Conservation (phyloP, 2,888 invertebrate genomes). For the Sminthurides aquaticus region DNA sequence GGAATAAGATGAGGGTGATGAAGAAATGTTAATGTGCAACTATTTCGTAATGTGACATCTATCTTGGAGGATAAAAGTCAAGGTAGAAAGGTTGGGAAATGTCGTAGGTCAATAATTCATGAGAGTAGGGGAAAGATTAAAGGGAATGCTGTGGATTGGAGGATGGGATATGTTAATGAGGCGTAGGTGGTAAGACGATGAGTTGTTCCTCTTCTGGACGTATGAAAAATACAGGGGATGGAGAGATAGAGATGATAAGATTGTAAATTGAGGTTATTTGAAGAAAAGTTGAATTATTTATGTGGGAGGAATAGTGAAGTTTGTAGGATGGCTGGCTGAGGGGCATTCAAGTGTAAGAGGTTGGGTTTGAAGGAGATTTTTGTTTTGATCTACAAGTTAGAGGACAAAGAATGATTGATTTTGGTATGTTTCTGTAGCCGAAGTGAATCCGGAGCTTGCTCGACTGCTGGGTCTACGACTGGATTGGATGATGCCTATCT, state of each 20-base stretch:
- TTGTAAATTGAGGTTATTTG: too few relatives aligned
- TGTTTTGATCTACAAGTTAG: background rate
- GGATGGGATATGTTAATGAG: background rate
- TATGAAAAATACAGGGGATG: background rate
- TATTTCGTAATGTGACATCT: too few relatives aligned
- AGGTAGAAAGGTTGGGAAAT: too few relatives aligned
- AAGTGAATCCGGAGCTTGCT: slow-evolving; percentile 37
- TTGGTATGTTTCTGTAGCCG: slow-evolving; percentile 26
- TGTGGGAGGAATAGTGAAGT: too few relatives aligned
- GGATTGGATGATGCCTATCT: slow-evolving; percentile 40
- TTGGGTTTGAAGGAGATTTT: too few relatives aligned
- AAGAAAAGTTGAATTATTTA: too few relatives aligned
- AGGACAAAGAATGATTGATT: background rate
- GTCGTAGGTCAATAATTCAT: slow-evolving; percentile 9
- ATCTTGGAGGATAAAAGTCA: too few relatives aligned
- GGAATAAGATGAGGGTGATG: too few relatives aligned
- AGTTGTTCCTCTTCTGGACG: background rate
- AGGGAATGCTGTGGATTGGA: background rate
- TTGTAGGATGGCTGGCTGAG: too few relatives aligned
- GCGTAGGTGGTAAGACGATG: background rate
- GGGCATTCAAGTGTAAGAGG: too few relatives aligned
- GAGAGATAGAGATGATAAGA: background rate
- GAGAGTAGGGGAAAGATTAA: background rate
- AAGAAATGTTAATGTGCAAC: too few relatives aligned
- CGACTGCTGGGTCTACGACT: slow-evolving; percentile 39